A percentile compares a stretch with the other conserved stretches of the same genome.
Evolutionary conservation across 2,797 vertebrate genomes (phyloP).

Genomic region (Coendou prehensilis): DNA sequence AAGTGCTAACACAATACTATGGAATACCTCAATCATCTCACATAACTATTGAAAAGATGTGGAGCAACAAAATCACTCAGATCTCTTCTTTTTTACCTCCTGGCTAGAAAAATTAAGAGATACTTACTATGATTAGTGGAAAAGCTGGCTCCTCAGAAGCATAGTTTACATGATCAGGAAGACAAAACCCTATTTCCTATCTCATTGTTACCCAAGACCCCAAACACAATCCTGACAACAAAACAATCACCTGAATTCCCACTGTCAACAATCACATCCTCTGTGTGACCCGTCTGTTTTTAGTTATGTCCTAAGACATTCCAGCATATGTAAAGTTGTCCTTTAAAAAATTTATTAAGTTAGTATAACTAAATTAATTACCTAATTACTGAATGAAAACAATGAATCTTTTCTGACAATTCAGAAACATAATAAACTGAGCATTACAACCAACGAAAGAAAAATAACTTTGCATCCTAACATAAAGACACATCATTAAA

Average conservation of each 20-base stretch:
- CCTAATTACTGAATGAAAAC: neutral
- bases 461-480: neutral
- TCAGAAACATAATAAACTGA: neutral
- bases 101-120: conserved; percentile 30
- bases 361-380: neutral
- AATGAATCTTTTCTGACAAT: neutral
- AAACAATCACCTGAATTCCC: neutral
- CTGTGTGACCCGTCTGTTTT: neutral
- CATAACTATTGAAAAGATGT: neutral
- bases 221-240: neutral
- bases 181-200: neutral
- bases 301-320: neutral
- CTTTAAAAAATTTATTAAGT: neutral
- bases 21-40: neutral
- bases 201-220: neutral
- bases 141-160: neutral
- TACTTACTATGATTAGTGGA: neutral
- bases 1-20: too few relatives aligned
- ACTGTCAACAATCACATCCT: neutral
- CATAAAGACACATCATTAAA: neutral
- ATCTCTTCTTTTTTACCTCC: neutral
- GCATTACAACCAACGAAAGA: neutral
- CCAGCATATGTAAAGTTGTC: neutral
- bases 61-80: neutral
- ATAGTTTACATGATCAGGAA: neutral